These are phyloP conservation scores for Drosophila kanapiae DNA, from an alignment of 1,140 invertebrate genomes.

Conservation along the genomic window DNA sequence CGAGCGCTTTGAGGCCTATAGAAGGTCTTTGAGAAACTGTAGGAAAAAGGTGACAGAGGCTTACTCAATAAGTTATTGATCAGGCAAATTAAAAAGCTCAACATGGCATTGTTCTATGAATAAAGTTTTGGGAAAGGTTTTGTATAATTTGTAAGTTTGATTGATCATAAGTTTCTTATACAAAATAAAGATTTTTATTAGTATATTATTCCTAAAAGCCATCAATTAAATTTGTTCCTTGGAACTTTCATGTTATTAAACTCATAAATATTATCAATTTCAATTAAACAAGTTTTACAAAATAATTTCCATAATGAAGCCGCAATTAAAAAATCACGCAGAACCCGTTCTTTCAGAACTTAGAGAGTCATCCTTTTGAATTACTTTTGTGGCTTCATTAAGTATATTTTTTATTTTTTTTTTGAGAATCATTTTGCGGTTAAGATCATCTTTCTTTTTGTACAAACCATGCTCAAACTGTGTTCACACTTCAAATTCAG, in stretches of 20 bases:
- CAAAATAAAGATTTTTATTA: neutral
- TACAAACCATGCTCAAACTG: conserved; percentile 4
- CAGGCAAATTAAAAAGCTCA: neutral
- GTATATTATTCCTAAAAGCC: neutral
- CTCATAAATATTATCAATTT: neutral
- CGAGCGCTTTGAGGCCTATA: conserved; percentile 33
- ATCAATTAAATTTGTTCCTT: too few species aligned
- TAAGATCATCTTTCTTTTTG: conserved; percentile 8
- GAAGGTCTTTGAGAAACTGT: conserved; percentile 9
- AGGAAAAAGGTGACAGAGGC: neutral
- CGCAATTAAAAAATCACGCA: neutral
- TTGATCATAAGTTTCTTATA: conserved; percentile 4
- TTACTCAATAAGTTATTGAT: conserved; percentile 4
- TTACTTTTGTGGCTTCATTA: conserved; percentile 36
- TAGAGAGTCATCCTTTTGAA: conserved; percentile 6
- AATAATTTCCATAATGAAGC: neutral
- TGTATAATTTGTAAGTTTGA: neutral
- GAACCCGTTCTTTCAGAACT: neutral
- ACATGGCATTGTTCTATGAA: neutral
- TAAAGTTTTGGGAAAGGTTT: neutral
- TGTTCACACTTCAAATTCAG: conserved; percentile 40
- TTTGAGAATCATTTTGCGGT: conserved; percentile 39
- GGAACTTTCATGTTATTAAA: neutral
- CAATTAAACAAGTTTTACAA: neutral
- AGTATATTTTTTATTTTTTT: conserved; percentile 14